Conservation (phyloP, 1,140 invertebrate genomes). For the Lepidurus apus region DNA sequence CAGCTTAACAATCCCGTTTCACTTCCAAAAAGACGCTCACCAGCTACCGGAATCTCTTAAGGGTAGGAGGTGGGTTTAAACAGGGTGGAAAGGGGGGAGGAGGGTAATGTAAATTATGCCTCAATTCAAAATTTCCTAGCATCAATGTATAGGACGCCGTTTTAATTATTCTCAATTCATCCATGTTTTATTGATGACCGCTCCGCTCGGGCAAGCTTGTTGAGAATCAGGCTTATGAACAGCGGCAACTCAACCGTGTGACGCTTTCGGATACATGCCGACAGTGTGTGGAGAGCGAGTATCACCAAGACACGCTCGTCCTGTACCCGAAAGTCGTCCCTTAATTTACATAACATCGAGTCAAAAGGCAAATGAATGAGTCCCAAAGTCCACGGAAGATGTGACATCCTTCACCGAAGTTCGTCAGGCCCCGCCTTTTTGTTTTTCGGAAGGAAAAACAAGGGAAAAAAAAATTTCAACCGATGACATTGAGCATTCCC, state of each 20-base stretch:
- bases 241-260: constrained; percentile 2
- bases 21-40: neutral
- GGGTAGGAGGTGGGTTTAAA: neutral
- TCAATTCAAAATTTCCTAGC: neutral
- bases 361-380: neutral
- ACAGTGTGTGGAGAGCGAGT: neutral
- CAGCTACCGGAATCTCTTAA: neutral
- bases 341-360: constrained; percentile 8
- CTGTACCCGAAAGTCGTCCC: neutral
- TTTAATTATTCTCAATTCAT: constrained; percentile 15
- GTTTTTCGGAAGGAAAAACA: too few species aligned
- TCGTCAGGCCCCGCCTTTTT: too few species aligned
- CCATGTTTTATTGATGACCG: constrained; percentile 19
- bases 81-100: neutral
- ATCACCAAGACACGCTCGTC: neutral
- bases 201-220: neutral
- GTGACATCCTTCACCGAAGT: neutral
- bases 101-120: neutral
- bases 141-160: constrained; percentile 3
- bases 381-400: neutral
- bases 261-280: neutral
- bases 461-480: too few species aligned
- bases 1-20: neutral
- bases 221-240: neutral
- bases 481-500: too few species aligned